Base-by-base conservation (phyloP, 2,113 vertebrate species). In the Cynoglossus semilaevis region DNA sequence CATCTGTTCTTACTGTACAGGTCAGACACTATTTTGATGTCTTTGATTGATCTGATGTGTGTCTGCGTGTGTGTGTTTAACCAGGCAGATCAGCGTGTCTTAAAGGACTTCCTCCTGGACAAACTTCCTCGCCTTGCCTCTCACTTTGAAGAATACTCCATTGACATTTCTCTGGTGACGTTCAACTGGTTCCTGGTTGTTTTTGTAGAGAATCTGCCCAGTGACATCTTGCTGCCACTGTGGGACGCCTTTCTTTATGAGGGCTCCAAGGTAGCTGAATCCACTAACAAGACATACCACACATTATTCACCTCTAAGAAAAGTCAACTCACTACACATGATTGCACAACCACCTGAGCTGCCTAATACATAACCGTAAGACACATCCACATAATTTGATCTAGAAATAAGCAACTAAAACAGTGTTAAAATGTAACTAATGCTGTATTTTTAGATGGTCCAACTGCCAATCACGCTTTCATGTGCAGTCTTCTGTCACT, bases 211-310 rank as follows among this genome's bases (percentile, higher is more conserved):
- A 94, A 88, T 70, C 88, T 98, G 41, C 90, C 94, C 58, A 94
- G 93, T 1, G 93, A 93, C 60, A 93, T 98, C 69, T 92, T 99
- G 19, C 85, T 99, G 60, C 87, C 85, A 12, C 89, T 98, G 63
- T 99, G 96, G 97, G 97, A 99, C 15, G 90, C 94, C 63, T 96
- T 99, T 85, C 81, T 99, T 29, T 97, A 94, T 0, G 96, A 99
- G 77, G 97, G 96, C 77, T 93, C 87, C 75, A 99, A 99, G 96
- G 94, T 98, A 79, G 1, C 11, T 1, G 1, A 16, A 35, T 14
- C 1, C 42, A 57, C 13, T 22, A 0, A 11, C 12, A 17, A 10
- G 11, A 12, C 14, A 8, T 29, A 29, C 47, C 19, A 18, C 4
- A 2, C 8, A n/a, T 29, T 8, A 50, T 13, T 7, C n/a, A 51